Percentiles rank a stretch among this genome's conserved stretches.
Conservation (phyloP, 2,113 vertebrate genomes). For the Ancistrus triradiatus region DNA sequence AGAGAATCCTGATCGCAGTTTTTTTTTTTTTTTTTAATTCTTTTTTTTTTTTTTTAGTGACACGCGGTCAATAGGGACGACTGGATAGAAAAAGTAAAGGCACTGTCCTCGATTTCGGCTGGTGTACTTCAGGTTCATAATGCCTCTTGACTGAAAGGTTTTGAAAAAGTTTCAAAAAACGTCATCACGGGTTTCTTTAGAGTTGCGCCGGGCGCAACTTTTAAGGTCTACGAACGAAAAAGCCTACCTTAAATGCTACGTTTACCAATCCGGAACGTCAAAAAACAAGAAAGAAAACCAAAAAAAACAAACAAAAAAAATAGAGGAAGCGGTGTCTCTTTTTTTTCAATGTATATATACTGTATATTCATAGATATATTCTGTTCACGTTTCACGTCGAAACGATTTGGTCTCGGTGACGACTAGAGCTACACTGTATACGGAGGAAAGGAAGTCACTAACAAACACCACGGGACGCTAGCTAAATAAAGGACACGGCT, state of each 20-base stretch:
- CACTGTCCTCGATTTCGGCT: conserved; percentile 79
- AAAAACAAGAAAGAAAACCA: conserved; percentile 55
- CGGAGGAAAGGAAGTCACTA: conserved; percentile 1
- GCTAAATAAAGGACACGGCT: conserved; percentile 44
- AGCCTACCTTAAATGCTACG: conserved; percentile 48
- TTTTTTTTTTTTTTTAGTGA: conserved; percentile 57
- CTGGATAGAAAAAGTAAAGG: conserved; percentile 69
- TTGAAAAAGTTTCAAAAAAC: conserved; percentile 48
- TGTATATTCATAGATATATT: conserved; percentile 57
- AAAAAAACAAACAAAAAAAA: too few species aligned
- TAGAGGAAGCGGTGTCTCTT: conserved; percentile 52
- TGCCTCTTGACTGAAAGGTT: conserved; percentile 66
- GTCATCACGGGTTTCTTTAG: conserved; percentile 63
- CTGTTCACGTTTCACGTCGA: conserved; percentile 48
- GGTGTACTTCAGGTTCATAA: conserved; percentile 79
- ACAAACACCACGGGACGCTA: conserved; percentile 41
- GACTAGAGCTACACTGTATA: conserved; percentile 46
- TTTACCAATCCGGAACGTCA: conserved; percentile 55
- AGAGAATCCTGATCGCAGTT: conserved; percentile 14
- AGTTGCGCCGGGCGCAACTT: conserved; percentile 67
- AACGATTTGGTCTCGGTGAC: conserved; percentile 59
- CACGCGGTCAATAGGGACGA: conserved; percentile 51
- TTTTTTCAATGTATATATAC: conserved; percentile 47
- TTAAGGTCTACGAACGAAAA: conserved; percentile 59
- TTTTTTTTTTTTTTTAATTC: background rate